Percentiles rank a stretch among this genome's conserved stretches.
phyloP scores from a whole-genome alignment of 2,888 invertebrate genomes.

The Macaria notata region DNA sequence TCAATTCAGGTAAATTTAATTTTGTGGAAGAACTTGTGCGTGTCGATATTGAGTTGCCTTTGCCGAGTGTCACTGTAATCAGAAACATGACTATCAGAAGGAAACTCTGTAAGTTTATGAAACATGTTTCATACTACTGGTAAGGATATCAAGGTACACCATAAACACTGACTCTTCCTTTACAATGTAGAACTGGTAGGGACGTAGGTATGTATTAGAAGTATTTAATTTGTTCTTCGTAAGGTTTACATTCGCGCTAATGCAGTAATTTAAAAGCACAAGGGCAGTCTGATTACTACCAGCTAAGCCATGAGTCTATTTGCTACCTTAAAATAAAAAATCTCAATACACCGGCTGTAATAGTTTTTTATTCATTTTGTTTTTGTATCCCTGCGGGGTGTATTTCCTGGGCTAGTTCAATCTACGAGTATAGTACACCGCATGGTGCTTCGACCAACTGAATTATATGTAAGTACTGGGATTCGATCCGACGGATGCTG shows the following conservation, averaged over 20 bases:
- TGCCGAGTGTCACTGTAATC: slow-evolving; percentile 1
- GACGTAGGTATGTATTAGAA: no score
- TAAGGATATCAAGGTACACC: no score
- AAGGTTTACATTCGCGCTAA: no score
- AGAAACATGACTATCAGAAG: not conserved
- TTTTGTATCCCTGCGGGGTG: slow-evolving; percentile 61
- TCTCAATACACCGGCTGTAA: slow-evolving; percentile 7
- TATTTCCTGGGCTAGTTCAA: slow-evolving; percentile 62
- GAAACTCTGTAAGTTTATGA: not conserved
- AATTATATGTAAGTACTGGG: slow-evolving; percentile 66
- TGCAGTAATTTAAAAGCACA: no score
- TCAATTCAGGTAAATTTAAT: slow-evolving; percentile 5
- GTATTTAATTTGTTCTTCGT: no score
- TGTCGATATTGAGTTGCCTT: slow-evolving; percentile 8
- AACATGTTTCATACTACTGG: no score
- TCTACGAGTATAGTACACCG: slow-evolving; percentile 60
- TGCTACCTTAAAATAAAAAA: slow-evolving; percentile 20
- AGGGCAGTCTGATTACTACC: no score
- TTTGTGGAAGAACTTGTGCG: slow-evolving; percentile 4
- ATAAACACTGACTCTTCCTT: no score
- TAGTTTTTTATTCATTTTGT: slow-evolving; percentile 46
- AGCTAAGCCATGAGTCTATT: no score
- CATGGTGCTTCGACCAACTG: slow-evolving; percentile 71
- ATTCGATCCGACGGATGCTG: slow-evolving; percentile 50
- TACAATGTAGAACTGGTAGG: no score